These are phyloP conservation scores for Tribolium freemani DNA, from an alignment of 2,888 invertebrate species.

Conservation along the genomic window DNA sequence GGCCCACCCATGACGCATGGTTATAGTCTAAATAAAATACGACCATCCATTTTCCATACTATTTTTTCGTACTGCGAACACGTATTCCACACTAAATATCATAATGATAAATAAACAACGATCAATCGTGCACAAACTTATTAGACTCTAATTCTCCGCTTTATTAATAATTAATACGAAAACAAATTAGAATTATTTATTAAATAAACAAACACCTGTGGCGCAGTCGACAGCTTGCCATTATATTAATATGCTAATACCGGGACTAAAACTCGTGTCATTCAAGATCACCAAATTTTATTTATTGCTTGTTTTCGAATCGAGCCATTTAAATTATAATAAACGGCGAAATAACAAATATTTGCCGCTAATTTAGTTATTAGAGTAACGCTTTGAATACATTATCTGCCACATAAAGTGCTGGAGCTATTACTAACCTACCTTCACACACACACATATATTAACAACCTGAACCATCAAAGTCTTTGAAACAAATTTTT, in stretches of 20 bases:
- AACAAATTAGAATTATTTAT: conserved; percentile 42
- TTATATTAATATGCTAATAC: conserved; percentile 42
- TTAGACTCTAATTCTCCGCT: conserved; percentile 21
- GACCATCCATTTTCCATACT: conserved; percentile 34
- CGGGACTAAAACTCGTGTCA: conserved; percentile 25
- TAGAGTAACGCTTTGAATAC: conserved; percentile 32
- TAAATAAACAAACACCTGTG: conserved; percentile 41
- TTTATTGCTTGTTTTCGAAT: conserved; percentile 8
- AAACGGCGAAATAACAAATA: conserved; percentile 32
- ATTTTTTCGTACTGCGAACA: conserved; percentile 28
- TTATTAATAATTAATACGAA: conserved; percentile 37
- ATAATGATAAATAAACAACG: background rate
- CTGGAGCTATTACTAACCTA: conserved; percentile 34
- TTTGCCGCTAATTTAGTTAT: conserved; percentile 41
- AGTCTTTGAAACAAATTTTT: conserved; percentile 9
- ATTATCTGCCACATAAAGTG: conserved; percentile 31
- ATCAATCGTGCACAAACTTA: conserved; percentile 1
- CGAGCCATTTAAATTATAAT: conserved; percentile 34
- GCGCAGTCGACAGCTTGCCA: conserved; percentile 38
- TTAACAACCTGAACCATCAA: background rate
- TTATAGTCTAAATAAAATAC: conserved; percentile 46
- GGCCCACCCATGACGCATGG: conserved; percentile 61
- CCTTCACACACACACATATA: conserved; percentile 14
- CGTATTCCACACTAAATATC: background rate
- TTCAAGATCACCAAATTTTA: conserved; percentile 17